phyloP scores from a whole-genome alignment of 2,888 invertebrate genomes.

The Drosophila merina region DNA sequence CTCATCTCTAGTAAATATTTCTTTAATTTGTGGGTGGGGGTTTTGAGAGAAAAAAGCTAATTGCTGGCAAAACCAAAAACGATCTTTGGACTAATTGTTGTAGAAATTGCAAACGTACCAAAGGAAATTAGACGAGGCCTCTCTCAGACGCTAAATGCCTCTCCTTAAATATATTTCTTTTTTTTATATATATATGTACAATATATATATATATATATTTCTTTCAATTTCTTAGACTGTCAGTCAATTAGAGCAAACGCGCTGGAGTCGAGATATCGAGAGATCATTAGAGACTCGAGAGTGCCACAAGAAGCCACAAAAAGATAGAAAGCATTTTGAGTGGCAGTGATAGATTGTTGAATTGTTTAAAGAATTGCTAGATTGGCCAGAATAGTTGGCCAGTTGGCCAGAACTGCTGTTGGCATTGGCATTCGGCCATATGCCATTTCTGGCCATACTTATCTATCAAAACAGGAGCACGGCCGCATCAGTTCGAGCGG shows the following conservation, averaged over 20 bases:
- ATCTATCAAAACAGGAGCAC: constrained; percentile 60
- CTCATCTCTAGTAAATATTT: neutral
- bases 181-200: neutral
- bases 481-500: constrained; percentile 54
- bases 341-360: constrained; percentile 74
- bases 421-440: constrained; percentile 59
- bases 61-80: constrained; percentile 40
- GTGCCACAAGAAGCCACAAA: constrained; percentile 20
- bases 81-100: constrained; percentile 42
- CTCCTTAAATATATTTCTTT: constrained; percentile 1
- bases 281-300: constrained; percentile 24
- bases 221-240: constrained; percentile 11
- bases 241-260: constrained; percentile 71
- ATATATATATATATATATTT: constrained; percentile 1
- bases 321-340: constrained; percentile 58
- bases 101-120: constrained; percentile 40
- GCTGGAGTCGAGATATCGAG: constrained; percentile 58
- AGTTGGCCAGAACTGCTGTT: constrained; percentile 30
- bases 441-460: constrained; percentile 69
- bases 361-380: constrained; percentile 50
- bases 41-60: constrained; percentile 26
- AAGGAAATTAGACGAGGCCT: constrained; percentile 13
- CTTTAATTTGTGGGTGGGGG: constrained; percentile 7
- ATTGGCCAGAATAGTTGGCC: constrained; percentile 41
- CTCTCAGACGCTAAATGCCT: neutral